Evolutionary conservation across 2,888 invertebrate species (phyloP), one percentile per base, ranked within the genome.

Genomic region (Galeopsomyia nigrocyanea): DNA sequence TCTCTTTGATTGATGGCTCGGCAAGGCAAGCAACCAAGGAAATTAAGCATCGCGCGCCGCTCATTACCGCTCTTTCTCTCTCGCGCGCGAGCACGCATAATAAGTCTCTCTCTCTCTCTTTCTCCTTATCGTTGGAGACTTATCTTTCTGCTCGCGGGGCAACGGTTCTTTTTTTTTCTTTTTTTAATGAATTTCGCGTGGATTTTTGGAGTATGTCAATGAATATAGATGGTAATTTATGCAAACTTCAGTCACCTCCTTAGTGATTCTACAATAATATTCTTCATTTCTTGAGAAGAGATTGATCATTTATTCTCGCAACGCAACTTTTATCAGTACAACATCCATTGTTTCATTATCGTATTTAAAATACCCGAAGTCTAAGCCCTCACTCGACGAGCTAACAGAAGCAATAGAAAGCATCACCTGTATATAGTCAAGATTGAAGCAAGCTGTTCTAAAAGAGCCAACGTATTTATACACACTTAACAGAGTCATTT

Each of bases 1-100:
- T 39, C 39, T 39, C 68, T 64, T 74, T 71, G 74, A 74, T 71
- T 71, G 74, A 74, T 74, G 68, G 63, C 60, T 62, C 50, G 61
- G 39, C 57, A 21, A 47, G 55, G 55, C 61, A 71, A 68, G 68
- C 64, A 69, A 69, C 53, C 57, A 50, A 47, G 71, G 55, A 65
- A 71, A 68, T 71, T 68, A 69, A 69, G 58, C 57, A 50, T 39
- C n/a, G 49, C 46, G 47, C 63, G 46, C 64, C 19, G 61, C 61
- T 61, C 61, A 46, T 60, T 60, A 39, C 60, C 39, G 39, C 69
- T 73, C 73, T 57, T 70, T 68, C 47, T 60, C 67, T 57, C 51
- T 57, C 58, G 21, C 46, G 47, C 47, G 19, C 51, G 66, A 17
- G 51, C 56, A 66, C 56, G 66, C 39, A 66, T 71, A 71, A 71